phyloP scores from a whole-genome alignment of 1,140 invertebrate genomes.

The Choristoneura fumiferana region DNA sequence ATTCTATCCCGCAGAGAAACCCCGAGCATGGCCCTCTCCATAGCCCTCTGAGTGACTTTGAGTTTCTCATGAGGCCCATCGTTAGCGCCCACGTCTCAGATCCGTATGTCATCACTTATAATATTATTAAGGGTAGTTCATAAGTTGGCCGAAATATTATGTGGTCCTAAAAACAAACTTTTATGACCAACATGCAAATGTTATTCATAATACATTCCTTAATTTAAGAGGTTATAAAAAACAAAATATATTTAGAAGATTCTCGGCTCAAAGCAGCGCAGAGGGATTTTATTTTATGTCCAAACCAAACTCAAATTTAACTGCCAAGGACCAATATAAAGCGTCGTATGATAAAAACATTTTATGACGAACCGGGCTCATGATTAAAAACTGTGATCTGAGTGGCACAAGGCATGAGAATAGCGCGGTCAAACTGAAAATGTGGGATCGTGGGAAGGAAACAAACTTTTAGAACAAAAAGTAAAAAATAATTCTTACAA shows the following conservation, averaged over 20 bases:
- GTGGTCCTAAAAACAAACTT: neutral
- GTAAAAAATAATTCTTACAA: too few species aligned
- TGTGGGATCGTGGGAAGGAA: too few species aligned
- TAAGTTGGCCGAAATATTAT: too few species aligned
- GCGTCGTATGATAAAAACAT: constrained; percentile 5
- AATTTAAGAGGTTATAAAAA: constrained; percentile 11
- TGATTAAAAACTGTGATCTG: constrained; percentile 9
- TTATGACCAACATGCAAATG: constrained; percentile 3
- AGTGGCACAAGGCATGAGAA: neutral
- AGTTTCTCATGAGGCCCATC: too few species aligned
- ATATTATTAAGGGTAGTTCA: too few species aligned
- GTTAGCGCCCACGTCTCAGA: too few species aligned
- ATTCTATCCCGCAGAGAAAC: too few species aligned
- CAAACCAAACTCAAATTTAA: constrained; percentile 5
- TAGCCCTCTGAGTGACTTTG: too few species aligned
- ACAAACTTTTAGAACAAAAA: too few species aligned
- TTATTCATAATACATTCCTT: constrained; percentile 8
- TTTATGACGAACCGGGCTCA: neutral
- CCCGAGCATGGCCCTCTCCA: too few species aligned
- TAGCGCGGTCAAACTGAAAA: too few species aligned
- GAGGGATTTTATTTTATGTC: constrained; percentile 7
- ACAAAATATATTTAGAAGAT: constrained; percentile 7
- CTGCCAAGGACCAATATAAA: constrained; percentile 9
- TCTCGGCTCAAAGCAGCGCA: neutral
- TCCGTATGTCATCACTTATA: too few species aligned